These are phyloP conservation scores for Drosophila birchii DNA, from an alignment of 2,888 invertebrate genomes.

Conservation along the genomic window DNA sequence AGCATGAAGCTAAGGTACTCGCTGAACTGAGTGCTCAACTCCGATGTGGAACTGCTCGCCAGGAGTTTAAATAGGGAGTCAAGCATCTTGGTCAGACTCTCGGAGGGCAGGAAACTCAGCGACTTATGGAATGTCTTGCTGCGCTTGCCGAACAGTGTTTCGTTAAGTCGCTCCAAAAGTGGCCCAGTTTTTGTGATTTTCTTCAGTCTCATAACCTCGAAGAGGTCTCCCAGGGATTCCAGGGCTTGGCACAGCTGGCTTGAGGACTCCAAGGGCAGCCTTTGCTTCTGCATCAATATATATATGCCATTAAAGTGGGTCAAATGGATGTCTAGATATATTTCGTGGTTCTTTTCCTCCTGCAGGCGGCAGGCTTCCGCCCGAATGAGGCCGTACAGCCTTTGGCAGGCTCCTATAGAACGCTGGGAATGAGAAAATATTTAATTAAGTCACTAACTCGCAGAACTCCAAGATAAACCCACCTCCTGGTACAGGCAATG, in stretches of 20 bases:
- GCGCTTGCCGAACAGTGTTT: slow-evolving; percentile 56
- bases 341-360: slow-evolving; percentile 56
- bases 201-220: slow-evolving; percentile 57
- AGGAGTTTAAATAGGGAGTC: slow-evolving; percentile 55
- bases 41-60: slow-evolving; percentile 2
- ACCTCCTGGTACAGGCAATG: slow-evolving; percentile 65
- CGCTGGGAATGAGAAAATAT: slow-evolving; percentile 45
- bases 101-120: slow-evolving; percentile 52
- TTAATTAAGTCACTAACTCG: not conserved
- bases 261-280: slow-evolving; percentile 24
- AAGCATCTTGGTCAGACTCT: slow-evolving; percentile 35
- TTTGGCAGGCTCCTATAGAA: slow-evolving; percentile 47
- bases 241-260: slow-evolving; percentile 41
- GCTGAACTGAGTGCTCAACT: slow-evolving; percentile 49
- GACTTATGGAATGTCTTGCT: slow-evolving; percentile 45
- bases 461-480: not conserved
- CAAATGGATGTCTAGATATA: slow-evolving; percentile 62
- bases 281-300: slow-evolving; percentile 47
- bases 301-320: slow-evolving; percentile 57
- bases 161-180: slow-evolving; percentile 57
- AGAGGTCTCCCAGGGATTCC: slow-evolving; percentile 58
- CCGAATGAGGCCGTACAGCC: slow-evolving; percentile 60
- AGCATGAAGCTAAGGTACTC: slow-evolving; percentile 61
- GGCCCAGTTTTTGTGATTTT: slow-evolving; percentile 48
- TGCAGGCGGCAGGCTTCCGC: slow-evolving; percentile 58